Conservation (phyloP, 2,113 vertebrate species). For the Odocoileus hemionus region DNA sequence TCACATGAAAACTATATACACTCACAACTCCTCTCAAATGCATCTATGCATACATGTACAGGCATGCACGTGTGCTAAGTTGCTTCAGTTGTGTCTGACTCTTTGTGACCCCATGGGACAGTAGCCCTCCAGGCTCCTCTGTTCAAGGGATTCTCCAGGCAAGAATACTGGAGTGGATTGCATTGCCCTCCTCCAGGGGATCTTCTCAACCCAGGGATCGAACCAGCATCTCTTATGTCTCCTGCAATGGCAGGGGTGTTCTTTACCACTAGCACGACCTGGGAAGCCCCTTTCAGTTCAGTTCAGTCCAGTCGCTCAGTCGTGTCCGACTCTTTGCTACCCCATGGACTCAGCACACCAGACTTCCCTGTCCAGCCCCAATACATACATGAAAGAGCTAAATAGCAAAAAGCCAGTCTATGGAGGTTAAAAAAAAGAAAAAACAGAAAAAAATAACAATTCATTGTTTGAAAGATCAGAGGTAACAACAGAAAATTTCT, state of each 20-base stretch:
- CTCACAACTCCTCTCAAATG: neutral
- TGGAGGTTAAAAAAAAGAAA: fast-evolving
- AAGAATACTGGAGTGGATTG: neutral
- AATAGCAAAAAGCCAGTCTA: neutral
- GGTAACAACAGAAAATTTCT: neutral
- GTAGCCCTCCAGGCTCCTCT: fast-evolving
- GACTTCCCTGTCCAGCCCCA: neutral
- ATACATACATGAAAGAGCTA: neutral
- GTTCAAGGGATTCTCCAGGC: neutral
- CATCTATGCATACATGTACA: neutral
- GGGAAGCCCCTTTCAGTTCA: neutral
- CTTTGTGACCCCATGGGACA: neutral
- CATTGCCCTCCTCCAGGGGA: neutral
- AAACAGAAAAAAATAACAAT: neutral
- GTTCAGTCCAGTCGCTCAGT: neutral
- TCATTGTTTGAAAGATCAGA: neutral
- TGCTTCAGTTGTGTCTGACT: fast-evolving
- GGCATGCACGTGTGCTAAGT: neutral
- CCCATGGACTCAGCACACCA: fast-evolving
- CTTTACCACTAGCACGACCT: neutral
- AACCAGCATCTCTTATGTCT: neutral
- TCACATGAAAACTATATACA: neutral
- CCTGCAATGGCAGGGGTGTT: neutral
- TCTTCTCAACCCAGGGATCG: neutral
- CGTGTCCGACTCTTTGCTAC: fast-evolving